phyloP scores from a whole-genome alignment of 2,888 invertebrate genomes.

The Lycophotia porphyrea region DNA sequence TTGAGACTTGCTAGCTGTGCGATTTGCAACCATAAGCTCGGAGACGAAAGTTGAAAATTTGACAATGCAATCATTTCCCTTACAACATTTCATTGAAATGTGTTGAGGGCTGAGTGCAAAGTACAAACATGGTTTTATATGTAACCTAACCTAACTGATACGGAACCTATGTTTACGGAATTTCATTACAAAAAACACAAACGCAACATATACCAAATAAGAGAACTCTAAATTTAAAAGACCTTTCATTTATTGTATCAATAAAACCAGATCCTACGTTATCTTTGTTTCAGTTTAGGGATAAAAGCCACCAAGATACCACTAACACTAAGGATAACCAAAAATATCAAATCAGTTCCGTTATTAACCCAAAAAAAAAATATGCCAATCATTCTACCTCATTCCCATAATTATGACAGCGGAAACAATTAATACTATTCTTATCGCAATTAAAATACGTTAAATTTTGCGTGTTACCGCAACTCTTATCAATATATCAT shows the following conservation, averaged over 20 bases:
- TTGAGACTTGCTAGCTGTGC: neutral
- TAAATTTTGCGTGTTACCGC: conserved; percentile 56
- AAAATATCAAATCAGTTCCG: neutral
- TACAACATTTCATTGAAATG: neutral
- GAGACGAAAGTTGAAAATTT: neutral
- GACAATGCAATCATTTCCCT: neutral
- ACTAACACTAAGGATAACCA: neutral
- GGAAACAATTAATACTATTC: conserved; percentile 42
- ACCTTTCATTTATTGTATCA: neutral
- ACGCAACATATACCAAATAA: neutral
- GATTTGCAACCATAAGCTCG: neutral
- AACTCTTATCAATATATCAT: conserved; percentile 51
- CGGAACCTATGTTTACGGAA: too few species aligned
- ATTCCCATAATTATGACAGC: conserved; percentile 36
- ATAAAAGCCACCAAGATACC: neutral
- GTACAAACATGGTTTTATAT: neutral
- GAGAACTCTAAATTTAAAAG: neutral
- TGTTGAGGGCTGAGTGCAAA: neutral
- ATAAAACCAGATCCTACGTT: neutral
- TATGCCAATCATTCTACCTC: neutral
- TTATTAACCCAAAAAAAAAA: neutral
- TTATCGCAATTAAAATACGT: conserved; percentile 32
- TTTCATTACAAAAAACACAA: neutral
- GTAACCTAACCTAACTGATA: too few species aligned
- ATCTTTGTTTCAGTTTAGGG: neutral